Conservation (phyloP, 2,797 vertebrate species). For the Pygocentrus nattereri region DNA sequence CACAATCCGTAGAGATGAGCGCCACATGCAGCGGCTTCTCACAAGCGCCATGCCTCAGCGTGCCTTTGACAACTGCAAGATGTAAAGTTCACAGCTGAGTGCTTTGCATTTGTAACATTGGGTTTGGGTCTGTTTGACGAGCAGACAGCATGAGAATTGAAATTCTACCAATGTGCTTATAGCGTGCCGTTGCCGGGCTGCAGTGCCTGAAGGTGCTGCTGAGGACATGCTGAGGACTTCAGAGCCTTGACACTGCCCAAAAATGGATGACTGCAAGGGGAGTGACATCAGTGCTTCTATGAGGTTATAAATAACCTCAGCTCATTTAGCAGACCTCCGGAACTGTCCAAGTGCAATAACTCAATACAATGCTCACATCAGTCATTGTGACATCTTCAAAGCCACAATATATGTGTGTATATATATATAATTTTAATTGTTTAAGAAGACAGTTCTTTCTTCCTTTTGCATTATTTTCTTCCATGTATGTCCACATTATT, state of each 20-base stretch:
- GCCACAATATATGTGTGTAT: too few relatives aligned
- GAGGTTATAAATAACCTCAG: constrained; percentile 46
- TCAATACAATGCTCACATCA: constrained; percentile 53
- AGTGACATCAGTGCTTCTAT: constrained; percentile 18
- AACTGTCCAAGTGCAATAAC: constrained; percentile 56
- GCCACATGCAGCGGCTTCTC: constrained; percentile 46
- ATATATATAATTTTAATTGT: constrained; percentile 49
- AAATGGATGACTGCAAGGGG: neutral
- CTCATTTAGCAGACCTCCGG: constrained; percentile 50
- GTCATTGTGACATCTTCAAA: constrained; percentile 34
- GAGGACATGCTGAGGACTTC: neutral
- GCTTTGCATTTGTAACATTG: constrained; percentile 49
- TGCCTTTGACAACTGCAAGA: constrained; percentile 55
- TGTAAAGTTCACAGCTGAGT: constrained; percentile 58
- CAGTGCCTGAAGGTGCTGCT: constrained; percentile 19
- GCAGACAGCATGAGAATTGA: constrained; percentile 36
- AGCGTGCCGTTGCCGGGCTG: neutral
- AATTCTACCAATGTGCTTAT: constrained; percentile 41
- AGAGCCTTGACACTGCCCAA: neutral
- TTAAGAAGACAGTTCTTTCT: neutral
- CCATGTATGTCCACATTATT: neutral
- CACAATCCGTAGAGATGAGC: constrained; percentile 21
- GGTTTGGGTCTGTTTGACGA: constrained; percentile 18
- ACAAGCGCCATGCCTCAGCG: constrained; percentile 29
- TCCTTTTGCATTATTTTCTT: neutral